phyloP scores from a whole-genome alignment of 2,797 vertebrate genomes.

The Acanthurus lineatus region DNA sequence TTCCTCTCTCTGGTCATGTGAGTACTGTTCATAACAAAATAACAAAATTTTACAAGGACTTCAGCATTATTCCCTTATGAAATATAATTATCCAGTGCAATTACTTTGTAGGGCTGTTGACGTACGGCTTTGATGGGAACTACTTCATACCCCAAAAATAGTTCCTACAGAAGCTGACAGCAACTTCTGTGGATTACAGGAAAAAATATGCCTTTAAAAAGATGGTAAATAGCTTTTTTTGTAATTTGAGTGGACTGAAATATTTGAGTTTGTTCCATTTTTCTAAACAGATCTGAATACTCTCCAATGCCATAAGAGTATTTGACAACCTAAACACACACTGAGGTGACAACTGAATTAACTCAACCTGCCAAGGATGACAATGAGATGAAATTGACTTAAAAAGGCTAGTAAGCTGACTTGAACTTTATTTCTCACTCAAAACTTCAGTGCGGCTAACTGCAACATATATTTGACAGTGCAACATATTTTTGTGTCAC shows the following conservation, averaged over 20 bases:
- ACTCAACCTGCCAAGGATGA: neutral
- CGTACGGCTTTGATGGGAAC: neutral
- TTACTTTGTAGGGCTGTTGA: neutral
- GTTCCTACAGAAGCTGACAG: neutral
- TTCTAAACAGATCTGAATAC: neutral
- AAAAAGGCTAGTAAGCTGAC: too few species aligned
- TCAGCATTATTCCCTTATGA: too few species aligned
- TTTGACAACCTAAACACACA: neutral
- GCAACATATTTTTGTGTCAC: neutral
- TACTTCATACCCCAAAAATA: neutral
- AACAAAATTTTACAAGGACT: constrained; percentile 1
- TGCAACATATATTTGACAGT: neutral
- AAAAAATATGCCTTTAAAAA: neutral
- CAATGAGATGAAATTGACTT: neutral
- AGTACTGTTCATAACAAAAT: constrained; percentile 1
- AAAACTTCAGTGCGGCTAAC: neutral
- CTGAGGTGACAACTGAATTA: neutral
- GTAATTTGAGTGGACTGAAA: neutral
- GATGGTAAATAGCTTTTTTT: too few species aligned
- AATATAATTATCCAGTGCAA: neutral
- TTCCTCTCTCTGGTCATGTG: neutral
- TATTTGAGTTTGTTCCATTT: neutral
- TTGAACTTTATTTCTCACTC: too few species aligned
- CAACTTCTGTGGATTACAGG: neutral
- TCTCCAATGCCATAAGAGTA: neutral